Evolutionary conservation across 2,113 vertebrate genomes (phyloP).

Genomic region (Pseudorhombus dupliciocellatus): DNA sequence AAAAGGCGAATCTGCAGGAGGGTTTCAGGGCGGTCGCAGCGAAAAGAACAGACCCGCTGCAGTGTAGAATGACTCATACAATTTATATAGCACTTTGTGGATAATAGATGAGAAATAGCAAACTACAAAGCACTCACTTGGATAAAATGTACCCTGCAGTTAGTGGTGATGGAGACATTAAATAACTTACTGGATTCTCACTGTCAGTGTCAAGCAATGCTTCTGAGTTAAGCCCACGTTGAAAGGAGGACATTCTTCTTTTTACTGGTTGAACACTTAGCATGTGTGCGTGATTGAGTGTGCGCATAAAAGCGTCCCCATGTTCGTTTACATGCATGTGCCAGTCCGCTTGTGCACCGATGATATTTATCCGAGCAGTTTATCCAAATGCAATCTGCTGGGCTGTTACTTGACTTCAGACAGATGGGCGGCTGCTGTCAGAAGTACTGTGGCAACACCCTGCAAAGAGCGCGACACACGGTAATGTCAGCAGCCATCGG

Average conservation of each 20-base stretch:
- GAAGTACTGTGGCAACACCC: slow-evolving; percentile 32
- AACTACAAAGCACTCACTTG: slow-evolving; percentile 73
- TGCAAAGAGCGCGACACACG: slow-evolving; percentile 13
- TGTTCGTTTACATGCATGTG: slow-evolving; percentile 1
- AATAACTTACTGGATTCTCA: slow-evolving; percentile 72
- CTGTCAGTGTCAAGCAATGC: slow-evolving; percentile 60
- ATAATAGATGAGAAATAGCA: slow-evolving; percentile 70
- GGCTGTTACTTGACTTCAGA: slow-evolving; percentile 36
- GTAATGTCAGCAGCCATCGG: slow-evolving; percentile 35
- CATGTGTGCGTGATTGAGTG: neutral
- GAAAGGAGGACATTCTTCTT: slow-evolving; percentile 43
- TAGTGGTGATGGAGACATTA: slow-evolving; percentile 67
- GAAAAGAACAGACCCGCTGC: slow-evolving; percentile 47
- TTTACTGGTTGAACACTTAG: slow-evolving; percentile 34
- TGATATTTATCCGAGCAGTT: slow-evolving; percentile 51
- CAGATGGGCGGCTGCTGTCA: slow-evolving; percentile 25
- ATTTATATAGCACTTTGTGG: slow-evolving; percentile 65
- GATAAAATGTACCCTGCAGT: slow-evolving; percentile 69
- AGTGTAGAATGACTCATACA: slow-evolving; percentile 61
- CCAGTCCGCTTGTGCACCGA: slow-evolving; percentile 10
- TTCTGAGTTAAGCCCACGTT: slow-evolving; percentile 46
- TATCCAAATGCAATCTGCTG: slow-evolving; percentile 45
- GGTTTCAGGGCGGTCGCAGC: slow-evolving; percentile 35
- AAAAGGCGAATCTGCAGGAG: neutral
- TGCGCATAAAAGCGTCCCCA: neutral